Evolutionary conservation across 2,888 invertebrate species (phyloP).

Genomic region (Phortica magna): DNA sequence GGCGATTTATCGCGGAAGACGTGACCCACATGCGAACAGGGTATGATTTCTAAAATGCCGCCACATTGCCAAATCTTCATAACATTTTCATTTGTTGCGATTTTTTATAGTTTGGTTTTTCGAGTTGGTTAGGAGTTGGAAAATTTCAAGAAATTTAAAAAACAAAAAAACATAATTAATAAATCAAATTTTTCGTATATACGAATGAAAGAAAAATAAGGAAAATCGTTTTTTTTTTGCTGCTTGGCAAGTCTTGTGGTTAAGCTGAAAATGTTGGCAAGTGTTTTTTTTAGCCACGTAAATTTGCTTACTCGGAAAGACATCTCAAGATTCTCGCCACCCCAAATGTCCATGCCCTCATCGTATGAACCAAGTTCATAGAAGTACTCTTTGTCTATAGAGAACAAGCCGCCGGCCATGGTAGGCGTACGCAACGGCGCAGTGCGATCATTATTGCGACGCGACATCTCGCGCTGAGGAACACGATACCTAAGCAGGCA

Average conservation of each 20-base stretch:
- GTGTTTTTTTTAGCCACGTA: not conserved
- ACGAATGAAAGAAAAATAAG: conserved; percentile 39
- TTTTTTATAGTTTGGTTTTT: conserved; percentile 4
- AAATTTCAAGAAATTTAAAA: conserved; percentile 39
- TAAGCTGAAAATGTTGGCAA: conserved; percentile 19
- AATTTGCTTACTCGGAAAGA: conserved; percentile 78
- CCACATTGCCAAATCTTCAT: conserved; percentile 97
- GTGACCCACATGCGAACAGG: conserved; percentile 97
- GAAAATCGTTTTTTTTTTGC: conserved; percentile 3
- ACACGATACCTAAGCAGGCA: conserved; percentile 90
- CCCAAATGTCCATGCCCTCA: conserved; percentile 99
- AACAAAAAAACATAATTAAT: conserved; percentile 31
- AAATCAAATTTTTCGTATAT: conserved; percentile 27
- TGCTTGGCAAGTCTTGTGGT: conserved; percentile 7
- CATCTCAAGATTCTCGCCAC: conserved; percentile 81
- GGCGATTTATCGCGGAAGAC: conserved; percentile 99
- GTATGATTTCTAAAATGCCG: conserved; percentile 95
- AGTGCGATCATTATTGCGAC: conserved; percentile 94
- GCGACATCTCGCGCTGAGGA: conserved; percentile 96
- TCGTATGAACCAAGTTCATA: conserved; percentile 99
- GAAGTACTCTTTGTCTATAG: conserved; percentile 97
- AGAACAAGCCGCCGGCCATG: conserved; percentile 98
- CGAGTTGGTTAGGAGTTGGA: not conserved
- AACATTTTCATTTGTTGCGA: conserved; percentile 45
- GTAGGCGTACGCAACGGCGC: conserved; percentile 96